These are phyloP conservation scores for Enteromius unitaeniatus DNA, from an alignment of 2,797 vertebrate species.

Conservation along the genomic window DNA sequence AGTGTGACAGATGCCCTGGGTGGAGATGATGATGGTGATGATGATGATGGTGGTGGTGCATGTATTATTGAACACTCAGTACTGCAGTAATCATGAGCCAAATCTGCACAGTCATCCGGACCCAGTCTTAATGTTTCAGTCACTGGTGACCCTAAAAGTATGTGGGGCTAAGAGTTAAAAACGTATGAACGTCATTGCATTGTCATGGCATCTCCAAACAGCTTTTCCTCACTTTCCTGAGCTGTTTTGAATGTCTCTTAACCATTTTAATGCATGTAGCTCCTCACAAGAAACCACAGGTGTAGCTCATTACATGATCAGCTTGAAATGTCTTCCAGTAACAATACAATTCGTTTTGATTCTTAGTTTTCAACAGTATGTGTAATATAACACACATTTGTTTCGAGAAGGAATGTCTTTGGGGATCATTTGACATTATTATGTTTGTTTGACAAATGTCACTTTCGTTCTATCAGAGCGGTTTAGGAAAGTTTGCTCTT, in stretches of 20 bases:
- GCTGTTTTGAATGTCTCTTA: neutral
- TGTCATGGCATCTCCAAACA: neutral
- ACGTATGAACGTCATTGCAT: neutral
- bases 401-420: neutral
- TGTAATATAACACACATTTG: neutral
- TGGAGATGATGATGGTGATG: conserved; percentile 10
- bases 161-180: neutral
- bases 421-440: neutral
- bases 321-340: neutral
- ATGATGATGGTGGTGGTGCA: conserved; percentile 11
- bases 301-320: neutral
- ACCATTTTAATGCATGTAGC: neutral
- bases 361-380: neutral
- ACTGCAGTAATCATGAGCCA: conserved; percentile 23
- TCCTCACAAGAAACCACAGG: neutral
- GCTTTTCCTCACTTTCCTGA: neutral
- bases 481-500: conserved; percentile 49
- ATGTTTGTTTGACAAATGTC: neutral
- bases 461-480: neutral
- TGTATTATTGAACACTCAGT: conserved; percentile 16
- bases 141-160: neutral
- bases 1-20: conserved; percentile 48
- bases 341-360: no score
- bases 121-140: conserved; percentile 22
- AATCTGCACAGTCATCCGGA: conserved; percentile 51